Evolutionary conservation across 2,888 invertebrate species (phyloP).

Genomic region (Tyria jacobaeae): DNA sequence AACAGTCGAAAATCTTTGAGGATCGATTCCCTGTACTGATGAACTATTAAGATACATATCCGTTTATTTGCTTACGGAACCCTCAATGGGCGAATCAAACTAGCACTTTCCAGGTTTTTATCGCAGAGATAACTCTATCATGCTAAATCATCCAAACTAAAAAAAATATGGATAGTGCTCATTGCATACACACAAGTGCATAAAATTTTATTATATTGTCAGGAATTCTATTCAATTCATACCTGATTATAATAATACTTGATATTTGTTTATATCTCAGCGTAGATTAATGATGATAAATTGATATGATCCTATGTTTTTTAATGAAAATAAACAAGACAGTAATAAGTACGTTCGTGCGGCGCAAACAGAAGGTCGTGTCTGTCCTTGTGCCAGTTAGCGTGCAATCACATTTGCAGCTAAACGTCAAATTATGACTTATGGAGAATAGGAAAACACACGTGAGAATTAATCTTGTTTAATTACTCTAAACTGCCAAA

Average conservation of each 20-base stretch:
- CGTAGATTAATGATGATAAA: slow-evolving; percentile 10
- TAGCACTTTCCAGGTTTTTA: too few relatives aligned
- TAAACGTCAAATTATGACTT: slow-evolving; percentile 69
- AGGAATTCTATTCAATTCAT: not conserved
- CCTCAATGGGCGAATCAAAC: too few relatives aligned
- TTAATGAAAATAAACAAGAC: slow-evolving; percentile 55
- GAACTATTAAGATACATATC: too few relatives aligned
- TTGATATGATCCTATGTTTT: slow-evolving; percentile 17
- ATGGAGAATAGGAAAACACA: slow-evolving; percentile 38
- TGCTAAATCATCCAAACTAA: too few relatives aligned
- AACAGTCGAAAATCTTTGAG: too few relatives aligned
- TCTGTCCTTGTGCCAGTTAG: slow-evolving; percentile 74
- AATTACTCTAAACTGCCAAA: not conserved
- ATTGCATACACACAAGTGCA: too few relatives aligned
- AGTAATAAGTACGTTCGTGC: slow-evolving; percentile 58
- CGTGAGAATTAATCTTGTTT: slow-evolving; percentile 6
- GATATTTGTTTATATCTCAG: not conserved
- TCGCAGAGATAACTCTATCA: too few relatives aligned
- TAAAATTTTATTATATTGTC: not conserved
- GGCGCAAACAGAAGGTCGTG: slow-evolving; percentile 62
- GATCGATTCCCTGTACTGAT: too few relatives aligned
- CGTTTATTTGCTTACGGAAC: too few relatives aligned
- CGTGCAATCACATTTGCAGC: slow-evolving; percentile 74
- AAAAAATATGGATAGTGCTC: not conserved
- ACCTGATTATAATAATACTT: not conserved